phyloP scores from a whole-genome alignment of 2,113 vertebrate species.

The Mesoclemmys tuberculata region DNA sequence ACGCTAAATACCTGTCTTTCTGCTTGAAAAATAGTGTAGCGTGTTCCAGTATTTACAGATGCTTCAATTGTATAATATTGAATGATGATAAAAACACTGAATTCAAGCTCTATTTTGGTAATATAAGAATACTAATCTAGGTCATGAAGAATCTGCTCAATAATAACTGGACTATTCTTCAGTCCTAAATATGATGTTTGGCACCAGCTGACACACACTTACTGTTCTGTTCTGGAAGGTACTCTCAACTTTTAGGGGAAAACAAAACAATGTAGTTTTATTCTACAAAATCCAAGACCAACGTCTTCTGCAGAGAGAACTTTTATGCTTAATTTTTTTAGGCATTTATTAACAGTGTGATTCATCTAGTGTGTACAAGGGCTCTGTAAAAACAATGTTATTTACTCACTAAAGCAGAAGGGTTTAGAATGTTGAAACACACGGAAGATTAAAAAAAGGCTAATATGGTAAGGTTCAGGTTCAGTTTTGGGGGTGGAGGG shows the following conservation, averaged over 20 bases:
- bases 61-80: not conserved
- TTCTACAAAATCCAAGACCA: not conserved
- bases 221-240: not conserved
- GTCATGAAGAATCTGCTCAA: rapidly evolving
- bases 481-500: not conserved
- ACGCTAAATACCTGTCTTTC: not conserved
- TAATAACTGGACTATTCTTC: not conserved
- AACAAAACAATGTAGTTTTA: not conserved
- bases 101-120: not conserved
- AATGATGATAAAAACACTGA: not conserved
- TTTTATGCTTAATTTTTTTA: constrained; percentile 11
- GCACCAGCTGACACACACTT: not conserved
- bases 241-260: not conserved
- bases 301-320: not conserved
- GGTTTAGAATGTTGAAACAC: constrained; percentile 38
- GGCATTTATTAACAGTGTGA: not conserved
- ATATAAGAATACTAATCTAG: not conserved
- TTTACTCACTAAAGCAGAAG: constrained; percentile 25
- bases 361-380: not conserved
- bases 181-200: rapidly evolving
- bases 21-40: not conserved
- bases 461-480: not conserved
- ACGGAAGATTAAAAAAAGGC: not conserved
- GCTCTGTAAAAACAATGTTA: not conserved
- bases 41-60: not conserved